Conservation (phyloP, 2,113 vertebrate genomes). For the Silurus glanis region DNA sequence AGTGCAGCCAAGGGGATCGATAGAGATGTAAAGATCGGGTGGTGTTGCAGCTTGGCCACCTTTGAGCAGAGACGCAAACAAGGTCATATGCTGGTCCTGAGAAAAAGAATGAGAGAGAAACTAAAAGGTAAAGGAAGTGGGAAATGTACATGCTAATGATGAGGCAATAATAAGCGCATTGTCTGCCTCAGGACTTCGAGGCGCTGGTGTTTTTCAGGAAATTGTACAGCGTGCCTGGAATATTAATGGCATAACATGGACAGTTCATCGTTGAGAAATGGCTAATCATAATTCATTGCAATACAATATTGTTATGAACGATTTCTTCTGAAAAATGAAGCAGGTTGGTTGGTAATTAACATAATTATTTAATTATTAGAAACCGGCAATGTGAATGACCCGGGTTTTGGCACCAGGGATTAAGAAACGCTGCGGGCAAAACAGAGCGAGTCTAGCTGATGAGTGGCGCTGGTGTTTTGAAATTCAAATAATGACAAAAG, state of each 20-base stretch:
- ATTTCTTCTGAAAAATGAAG: background rate
- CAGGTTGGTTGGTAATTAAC: background rate
- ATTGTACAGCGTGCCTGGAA: slow-evolving; percentile 4
- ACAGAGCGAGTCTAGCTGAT: background rate
- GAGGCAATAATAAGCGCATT: background rate
- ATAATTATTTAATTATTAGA: background rate
- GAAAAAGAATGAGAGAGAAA: background rate
- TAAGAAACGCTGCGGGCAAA: background rate
- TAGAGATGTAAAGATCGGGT: slow-evolving; percentile 65
- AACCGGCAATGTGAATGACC: background rate
- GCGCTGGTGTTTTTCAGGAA: slow-evolving; percentile 13
- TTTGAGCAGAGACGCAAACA: slow-evolving; percentile 66
- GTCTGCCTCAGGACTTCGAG: background rate
- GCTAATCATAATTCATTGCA: background rate
- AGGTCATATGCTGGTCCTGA: slow-evolving; percentile 67
- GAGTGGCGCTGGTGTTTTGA: background rate
- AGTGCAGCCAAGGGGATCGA: slow-evolving; percentile 66
- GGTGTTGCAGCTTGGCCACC: slow-evolving; percentile 60
- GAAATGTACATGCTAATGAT: background rate
- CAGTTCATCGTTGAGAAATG: background rate
- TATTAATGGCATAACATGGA: slow-evolving; percentile 16
- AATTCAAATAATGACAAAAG: background rate
- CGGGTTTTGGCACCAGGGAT: background rate
- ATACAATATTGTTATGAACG: background rate
- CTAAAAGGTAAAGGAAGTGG: background rate